Conservation (phyloP, 2,888 invertebrate species). For the Acrocera orbiculus region DNA sequence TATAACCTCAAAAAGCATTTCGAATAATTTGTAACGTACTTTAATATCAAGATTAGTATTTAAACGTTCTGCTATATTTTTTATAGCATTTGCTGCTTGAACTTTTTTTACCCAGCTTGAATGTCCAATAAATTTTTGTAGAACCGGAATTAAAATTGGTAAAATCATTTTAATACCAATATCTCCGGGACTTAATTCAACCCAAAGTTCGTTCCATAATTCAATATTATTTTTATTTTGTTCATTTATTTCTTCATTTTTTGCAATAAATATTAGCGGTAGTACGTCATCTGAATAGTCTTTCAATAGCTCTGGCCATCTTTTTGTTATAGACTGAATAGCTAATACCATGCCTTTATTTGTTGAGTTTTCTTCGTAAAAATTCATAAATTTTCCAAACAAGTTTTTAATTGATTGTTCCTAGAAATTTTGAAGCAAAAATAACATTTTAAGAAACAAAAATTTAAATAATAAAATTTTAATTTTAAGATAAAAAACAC, state of each 20-base stretch:
- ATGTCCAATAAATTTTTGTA: slow-evolving; percentile 57
- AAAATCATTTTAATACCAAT: slow-evolving; percentile 63
- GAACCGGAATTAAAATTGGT: slow-evolving; percentile 47
- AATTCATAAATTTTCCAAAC: slow-evolving; percentile 36
- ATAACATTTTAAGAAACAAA: not conserved
- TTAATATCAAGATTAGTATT: slow-evolving; percentile 44
- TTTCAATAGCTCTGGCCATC: slow-evolving; percentile 66
- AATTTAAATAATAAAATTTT: too few species aligned
- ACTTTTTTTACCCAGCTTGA: slow-evolving; percentile 77
- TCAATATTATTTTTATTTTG: slow-evolving; percentile 43
- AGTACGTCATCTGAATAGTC: slow-evolving; percentile 56
- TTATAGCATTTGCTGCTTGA: slow-evolving; percentile 68
- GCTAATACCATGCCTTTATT: slow-evolving; percentile 56
- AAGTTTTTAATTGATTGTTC: slow-evolving; percentile 39
- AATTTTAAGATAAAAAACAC: too few species aligned
- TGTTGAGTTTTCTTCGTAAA: slow-evolving; percentile 52
- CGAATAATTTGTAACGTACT: slow-evolving; percentile 45
- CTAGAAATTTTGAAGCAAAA: slow-evolving; percentile 13
- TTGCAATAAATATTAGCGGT: slow-evolving; percentile 76
- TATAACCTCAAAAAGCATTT: slow-evolving; percentile 48
- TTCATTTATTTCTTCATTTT: slow-evolving; percentile 62
- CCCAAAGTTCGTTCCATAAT: slow-evolving; percentile 77
- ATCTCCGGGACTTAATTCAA: slow-evolving; percentile 78
- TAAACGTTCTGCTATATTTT: slow-evolving; percentile 57
- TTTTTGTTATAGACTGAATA: slow-evolving; percentile 62